A percentile compares a stretch with the other conserved stretches of the same genome.
These are phyloP conservation scores for Nomada goodeniana DNA, from an alignment of 2,888 invertebrate genomes.

Conservation along the genomic window DNA sequence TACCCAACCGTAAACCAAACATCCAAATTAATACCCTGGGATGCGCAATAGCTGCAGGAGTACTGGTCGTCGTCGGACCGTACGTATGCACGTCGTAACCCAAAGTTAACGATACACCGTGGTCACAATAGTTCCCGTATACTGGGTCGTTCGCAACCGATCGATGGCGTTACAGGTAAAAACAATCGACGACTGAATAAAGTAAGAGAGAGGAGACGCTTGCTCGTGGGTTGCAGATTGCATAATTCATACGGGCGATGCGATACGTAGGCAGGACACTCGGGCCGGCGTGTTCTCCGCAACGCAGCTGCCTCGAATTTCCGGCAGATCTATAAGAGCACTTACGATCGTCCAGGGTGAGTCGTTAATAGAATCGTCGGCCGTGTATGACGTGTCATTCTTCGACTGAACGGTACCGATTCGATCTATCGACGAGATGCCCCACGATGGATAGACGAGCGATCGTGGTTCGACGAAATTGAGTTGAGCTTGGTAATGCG, in stretches of 20 bases:
- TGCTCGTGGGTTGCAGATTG: slow-evolving; percentile 45
- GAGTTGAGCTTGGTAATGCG: neutral
- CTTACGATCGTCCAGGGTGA: slow-evolving; percentile 71
- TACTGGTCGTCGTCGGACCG: neutral
- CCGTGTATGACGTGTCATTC: slow-evolving; percentile 22
- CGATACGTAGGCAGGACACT: slow-evolving; percentile 14
- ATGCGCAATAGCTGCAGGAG: neutral
- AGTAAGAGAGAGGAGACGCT: slow-evolving; percentile 57
- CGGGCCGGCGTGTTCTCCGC: neutral
- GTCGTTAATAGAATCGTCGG: slow-evolving; percentile 58
- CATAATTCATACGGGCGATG: slow-evolving; percentile 62
- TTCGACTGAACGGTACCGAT: slow-evolving; percentile 1
- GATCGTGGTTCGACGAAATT: slow-evolving; percentile 12
- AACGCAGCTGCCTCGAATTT: slow-evolving; percentile 56
- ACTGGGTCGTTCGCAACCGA: slow-evolving; percentile 71
- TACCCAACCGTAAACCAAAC: neutral
- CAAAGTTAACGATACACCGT: slow-evolving; percentile 38
- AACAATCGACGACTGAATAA: slow-evolving; percentile 71
- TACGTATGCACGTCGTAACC: slow-evolving; percentile 12
- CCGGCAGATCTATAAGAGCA: slow-evolving; percentile 62
- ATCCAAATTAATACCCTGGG: neutral
- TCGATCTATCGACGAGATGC: slow-evolving; percentile 35
- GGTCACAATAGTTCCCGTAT: slow-evolving; percentile 64
- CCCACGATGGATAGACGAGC: neutral
- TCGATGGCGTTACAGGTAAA: slow-evolving; percentile 73